These are phyloP conservation scores for Menidia menidia DNA, from an alignment of 2,797 vertebrate genomes.

Conservation along the genomic window DNA sequence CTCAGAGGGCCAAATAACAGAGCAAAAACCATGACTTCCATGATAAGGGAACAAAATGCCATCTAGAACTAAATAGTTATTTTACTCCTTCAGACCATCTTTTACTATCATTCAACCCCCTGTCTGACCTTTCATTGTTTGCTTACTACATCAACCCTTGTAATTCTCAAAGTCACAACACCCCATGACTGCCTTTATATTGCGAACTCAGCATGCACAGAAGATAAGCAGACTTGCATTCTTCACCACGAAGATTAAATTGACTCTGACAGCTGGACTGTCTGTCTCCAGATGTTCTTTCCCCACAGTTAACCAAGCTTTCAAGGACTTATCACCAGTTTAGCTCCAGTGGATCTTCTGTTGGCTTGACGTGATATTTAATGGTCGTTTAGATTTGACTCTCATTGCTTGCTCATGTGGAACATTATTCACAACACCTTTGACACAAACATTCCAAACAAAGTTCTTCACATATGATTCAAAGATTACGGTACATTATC, in stretches of 20 bases:
- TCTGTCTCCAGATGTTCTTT: constrained; percentile 64
- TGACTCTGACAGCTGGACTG: constrained; percentile 67
- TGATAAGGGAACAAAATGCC: too few species aligned
- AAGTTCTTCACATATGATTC: neutral
- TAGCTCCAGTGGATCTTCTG: constrained; percentile 11
- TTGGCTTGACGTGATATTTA: constrained; percentile 27
- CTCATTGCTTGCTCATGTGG: constrained; percentile 1
- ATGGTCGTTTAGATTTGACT: constrained; percentile 13
- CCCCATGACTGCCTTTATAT: constrained; percentile 15
- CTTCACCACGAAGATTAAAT: constrained; percentile 58
- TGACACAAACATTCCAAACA: neutral
- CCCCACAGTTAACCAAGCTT: constrained; percentile 56
- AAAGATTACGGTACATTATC: neutral
- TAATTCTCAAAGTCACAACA: constrained; percentile 11
- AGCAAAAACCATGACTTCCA: too few species aligned
- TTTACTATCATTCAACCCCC: constrained; percentile 2
- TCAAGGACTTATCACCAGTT: constrained; percentile 45
- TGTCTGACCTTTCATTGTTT: constrained; percentile 17
- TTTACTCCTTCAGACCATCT: neutral
- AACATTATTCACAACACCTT: neutral
- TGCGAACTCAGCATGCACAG: constrained; percentile 45
- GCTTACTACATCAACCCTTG: constrained; percentile 16
- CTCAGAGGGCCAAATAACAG: too few species aligned
- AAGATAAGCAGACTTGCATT: constrained; percentile 32
- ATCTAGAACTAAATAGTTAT: too few species aligned